These are phyloP conservation scores for Euphysa ruthae DNA, from an alignment of 30 jellyfish, hydroid and myxozoan species.

Conservation along the genomic window DNA sequence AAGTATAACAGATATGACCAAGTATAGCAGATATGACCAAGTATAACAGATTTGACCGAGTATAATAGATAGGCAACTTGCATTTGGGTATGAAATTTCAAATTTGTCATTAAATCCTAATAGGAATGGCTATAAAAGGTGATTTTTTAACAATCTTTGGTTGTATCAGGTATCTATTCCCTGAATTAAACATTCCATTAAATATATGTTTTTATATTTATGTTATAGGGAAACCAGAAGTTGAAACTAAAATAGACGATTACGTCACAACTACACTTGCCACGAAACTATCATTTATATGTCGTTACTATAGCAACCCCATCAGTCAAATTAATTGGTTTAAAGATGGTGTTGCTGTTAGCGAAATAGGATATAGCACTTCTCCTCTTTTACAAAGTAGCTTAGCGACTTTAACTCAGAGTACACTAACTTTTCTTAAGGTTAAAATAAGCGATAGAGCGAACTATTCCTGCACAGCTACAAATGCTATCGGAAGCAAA, in stretches of 20 bases:
- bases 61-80: too few relatives aligned
- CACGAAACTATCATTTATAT: background rate
- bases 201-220: background rate
- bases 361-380: background rate
- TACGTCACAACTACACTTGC: background rate
- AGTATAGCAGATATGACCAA: too few relatives aligned
- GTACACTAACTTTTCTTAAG: constrained; percentile 3
- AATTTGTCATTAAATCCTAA: too few relatives aligned
- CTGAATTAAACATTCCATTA: background rate
- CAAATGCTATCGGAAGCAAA: background rate
- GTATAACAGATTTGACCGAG: too few relatives aligned
- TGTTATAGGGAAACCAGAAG: constrained; percentile 19
- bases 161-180: too few relatives aligned
- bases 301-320: constrained; percentile 23
- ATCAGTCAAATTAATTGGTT: background rate
- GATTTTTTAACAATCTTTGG: too few relatives aligned
- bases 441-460: constrained; percentile 4
- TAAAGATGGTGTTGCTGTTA: constrained; percentile 5
- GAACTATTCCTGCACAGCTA: constrained; percentile 5
- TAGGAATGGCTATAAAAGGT: too few relatives aligned
- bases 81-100: too few relatives aligned
- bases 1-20: too few relatives aligned
- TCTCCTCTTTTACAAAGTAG: background rate
- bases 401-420: background rate
- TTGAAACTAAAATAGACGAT: background rate